Evolutionary conservation across 2,888 invertebrate genomes (phyloP).

Genomic region (Muscina levida): DNA sequence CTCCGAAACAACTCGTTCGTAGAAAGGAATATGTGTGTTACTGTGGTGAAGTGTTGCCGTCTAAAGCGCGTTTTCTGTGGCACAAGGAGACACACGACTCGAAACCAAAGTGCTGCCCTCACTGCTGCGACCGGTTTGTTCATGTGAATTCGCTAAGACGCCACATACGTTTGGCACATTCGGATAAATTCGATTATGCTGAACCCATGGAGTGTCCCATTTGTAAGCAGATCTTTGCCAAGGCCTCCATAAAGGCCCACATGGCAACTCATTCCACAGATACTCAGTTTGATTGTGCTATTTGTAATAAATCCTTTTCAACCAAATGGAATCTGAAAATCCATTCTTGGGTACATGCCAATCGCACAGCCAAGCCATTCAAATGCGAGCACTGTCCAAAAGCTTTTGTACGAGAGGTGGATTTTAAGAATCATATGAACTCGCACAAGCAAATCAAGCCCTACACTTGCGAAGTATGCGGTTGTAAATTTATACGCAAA

Average conservation of each 20-base stretch:
- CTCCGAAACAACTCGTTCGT: constrained; percentile 84
- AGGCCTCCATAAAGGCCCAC: constrained; percentile 89
- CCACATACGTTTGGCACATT: constrained; percentile 90
- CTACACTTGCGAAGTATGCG: constrained; percentile 93
- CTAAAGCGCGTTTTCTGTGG: constrained; percentile 91
- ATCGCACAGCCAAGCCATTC: constrained; percentile 90
- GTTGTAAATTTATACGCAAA: constrained; percentile 92
- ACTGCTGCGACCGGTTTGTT: constrained; percentile 93
- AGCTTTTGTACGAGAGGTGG: constrained; percentile 90
- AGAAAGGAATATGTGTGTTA: constrained; percentile 87
- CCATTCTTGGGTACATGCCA: constrained; percentile 93
- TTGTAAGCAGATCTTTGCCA: constrained; percentile 84
- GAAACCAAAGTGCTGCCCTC: constrained; percentile 90
- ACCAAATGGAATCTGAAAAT: constrained; percentile 95
- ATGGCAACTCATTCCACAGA: constrained; percentile 88
- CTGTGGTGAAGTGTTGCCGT: constrained; percentile 90
- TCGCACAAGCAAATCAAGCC: constrained; percentile 91
- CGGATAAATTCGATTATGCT: constrained; percentile 86
- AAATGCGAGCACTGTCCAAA: constrained; percentile 91
- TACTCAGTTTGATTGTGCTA: constrained; percentile 89
- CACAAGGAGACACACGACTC: constrained; percentile 92
- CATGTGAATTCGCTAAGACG: constrained; percentile 91
- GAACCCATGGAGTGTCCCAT: constrained; percentile 87
- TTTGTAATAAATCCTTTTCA: constrained; percentile 92
- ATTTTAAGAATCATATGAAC: constrained; percentile 91